Evolutionary conservation across 2,888 invertebrate species (phyloP), one percentile per base, ranked within the genome.

Genomic region (Tipula lateralis): DNA sequence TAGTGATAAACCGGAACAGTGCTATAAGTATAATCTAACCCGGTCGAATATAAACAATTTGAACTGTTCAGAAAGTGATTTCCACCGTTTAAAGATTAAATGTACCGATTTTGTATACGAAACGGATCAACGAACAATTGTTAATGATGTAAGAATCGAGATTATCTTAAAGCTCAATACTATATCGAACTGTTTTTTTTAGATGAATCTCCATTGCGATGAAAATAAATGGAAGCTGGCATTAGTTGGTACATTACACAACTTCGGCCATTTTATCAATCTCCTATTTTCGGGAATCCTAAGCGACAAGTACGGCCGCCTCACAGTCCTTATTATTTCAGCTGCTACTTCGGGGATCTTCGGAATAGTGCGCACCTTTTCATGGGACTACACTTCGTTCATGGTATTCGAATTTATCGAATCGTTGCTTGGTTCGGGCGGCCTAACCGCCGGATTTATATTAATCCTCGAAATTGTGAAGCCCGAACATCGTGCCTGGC

Each of bases 381-480:
- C 36, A 9, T 0, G 12, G 9, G 1, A 36, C 0, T 36, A 36
- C 1, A 9, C 12, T 6, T 36, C 36, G 0, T 36, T 9, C 9
- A 36, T 36, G 6, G 2, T 36, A 0, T 9, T 36, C 2, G 5
- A 36, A 36, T 36, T 36, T 36, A 2, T 36, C 12, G 9, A 36
- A 7, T 5, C 32, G 9, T 9, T 32, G 9, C 32, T 32, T 32
- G 32, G 32, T 2, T 9, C 36, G 12, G 36, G 36, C 2, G 9
- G 2, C 2, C 12, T 12, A 2, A 36, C 36, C 2, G 6, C 36
- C 9, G 36, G 5, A 9, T 94, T 94, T 88, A 93, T 95, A 87
- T 90, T 94, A 87, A 94, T 94, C 94, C 89, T 95, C 87, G 95
- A 95, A 88, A 91, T 95, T 90, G 93, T 95, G 66, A 94, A 94